phyloP scores from a whole-genome alignment of 2,888 invertebrate species.

The Catocala sponsa region DNA sequence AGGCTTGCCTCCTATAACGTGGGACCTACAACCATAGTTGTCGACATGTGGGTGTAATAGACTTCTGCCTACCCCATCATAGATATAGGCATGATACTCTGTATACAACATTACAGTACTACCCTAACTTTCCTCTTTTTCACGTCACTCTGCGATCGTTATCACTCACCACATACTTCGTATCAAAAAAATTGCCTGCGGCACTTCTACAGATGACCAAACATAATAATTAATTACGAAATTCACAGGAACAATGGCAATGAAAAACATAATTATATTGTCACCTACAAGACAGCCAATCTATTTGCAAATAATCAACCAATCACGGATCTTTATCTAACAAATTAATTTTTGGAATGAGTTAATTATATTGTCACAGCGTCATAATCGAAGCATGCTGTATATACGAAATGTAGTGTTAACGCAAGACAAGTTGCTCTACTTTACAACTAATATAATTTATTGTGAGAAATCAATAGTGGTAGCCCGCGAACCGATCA shows the following conservation, averaged over 20 bases:
- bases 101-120: no score
- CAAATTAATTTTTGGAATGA: constrained; percentile 29
- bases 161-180: no score
- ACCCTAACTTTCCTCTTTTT: no score
- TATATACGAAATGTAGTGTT: constrained; percentile 49
- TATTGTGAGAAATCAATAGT: constrained; percentile 75
- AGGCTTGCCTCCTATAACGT: no score
- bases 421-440: constrained; percentile 69
- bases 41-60: no score
- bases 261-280: constrained; percentile 28
- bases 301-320: constrained; percentile 25
- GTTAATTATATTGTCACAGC: constrained; percentile 41
- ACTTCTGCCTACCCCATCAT: no score
- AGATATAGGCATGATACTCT: no score
- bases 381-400: constrained; percentile 55
- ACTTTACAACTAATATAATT: constrained; percentile 72
- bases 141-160: no score
- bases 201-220: not conserved
- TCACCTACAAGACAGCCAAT: constrained; percentile 31
- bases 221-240: not conserved
- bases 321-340: constrained; percentile 38
- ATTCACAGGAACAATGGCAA: constrained; percentile 12
- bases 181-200: no score
- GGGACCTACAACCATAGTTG: no score
- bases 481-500: constrained; percentile 52